These are phyloP conservation scores for Pygoscelis antarcticus DNA, from an alignment of 2,113 vertebrate genomes.

Conservation along the genomic window DNA sequence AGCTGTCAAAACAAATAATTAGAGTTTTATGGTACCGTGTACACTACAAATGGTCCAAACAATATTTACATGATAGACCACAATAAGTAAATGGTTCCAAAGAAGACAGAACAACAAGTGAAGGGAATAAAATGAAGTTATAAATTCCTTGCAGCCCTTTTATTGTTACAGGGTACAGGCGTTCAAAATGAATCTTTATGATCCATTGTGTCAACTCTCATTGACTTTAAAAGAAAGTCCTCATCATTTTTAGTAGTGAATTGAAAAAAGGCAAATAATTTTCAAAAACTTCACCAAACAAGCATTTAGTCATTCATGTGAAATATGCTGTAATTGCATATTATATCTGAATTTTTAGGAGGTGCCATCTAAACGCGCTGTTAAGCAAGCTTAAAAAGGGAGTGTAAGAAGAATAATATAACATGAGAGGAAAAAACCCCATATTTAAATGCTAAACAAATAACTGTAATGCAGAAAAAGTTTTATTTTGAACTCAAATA, in stretches of 20 bases:
- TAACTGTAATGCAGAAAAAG: background rate
- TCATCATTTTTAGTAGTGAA: background rate
- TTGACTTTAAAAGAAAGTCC: background rate
- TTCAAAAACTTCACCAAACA: background rate
- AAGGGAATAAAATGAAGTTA: background rate
- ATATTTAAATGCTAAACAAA: background rate
- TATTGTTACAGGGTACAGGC: background rate
- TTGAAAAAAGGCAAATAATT: background rate
- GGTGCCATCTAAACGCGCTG: background rate
- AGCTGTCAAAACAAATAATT: conserved; percentile 14
- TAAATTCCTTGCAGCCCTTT: background rate
- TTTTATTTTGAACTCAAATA: background rate
- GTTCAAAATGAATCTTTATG: background rate
- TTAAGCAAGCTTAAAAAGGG: background rate
- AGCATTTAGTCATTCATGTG: background rate
- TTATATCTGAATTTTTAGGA: background rate
- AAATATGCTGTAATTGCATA: background rate
- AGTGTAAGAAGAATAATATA: accelerated
- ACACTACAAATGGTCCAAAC: background rate
- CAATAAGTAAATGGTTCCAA: background rate
- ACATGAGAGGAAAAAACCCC: background rate
- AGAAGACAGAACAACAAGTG: background rate
- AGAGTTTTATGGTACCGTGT: background rate
- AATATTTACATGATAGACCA: background rate
- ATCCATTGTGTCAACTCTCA: background rate